These are phyloP conservation scores for Cacoxenus indagator DNA, from an alignment of 2,888 invertebrate species.

Conservation along the genomic window DNA sequence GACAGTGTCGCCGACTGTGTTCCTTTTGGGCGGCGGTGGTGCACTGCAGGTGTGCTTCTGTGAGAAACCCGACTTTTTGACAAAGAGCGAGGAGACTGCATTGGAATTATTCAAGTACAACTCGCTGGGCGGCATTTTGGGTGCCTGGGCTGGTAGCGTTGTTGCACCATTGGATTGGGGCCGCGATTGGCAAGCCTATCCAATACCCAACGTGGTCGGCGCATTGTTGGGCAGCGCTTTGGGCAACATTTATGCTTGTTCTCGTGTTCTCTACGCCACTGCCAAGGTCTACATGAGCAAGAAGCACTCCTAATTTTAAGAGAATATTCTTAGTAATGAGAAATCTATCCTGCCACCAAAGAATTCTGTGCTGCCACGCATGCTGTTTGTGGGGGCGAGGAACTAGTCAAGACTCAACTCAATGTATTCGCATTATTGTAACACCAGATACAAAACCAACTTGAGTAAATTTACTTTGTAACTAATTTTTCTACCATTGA, in stretches of 20 bases:
- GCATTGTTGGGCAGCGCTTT: constrained; percentile 74
- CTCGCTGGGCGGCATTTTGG: constrained; percentile 73
- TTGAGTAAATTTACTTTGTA: constrained; percentile 49
- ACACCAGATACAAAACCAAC: background rate
- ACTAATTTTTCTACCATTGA: no score
- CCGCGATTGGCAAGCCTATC: constrained; percentile 84
- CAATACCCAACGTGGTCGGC: constrained; percentile 77
- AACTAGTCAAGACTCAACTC: constrained; percentile 52
- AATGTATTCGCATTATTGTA: constrained; percentile 36
- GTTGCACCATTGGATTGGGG: constrained; percentile 91
- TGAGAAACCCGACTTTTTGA: constrained; percentile 67
- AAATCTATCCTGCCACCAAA: constrained; percentile 48
- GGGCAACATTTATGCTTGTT: constrained; percentile 71
- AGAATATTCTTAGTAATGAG: background rate
- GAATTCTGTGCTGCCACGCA: constrained; percentile 51
- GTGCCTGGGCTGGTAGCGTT: constrained; percentile 84
- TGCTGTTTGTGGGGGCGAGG: constrained; percentile 30
- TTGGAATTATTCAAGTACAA: constrained; percentile 68
- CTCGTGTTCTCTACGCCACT: constrained; percentile 65
- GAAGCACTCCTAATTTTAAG: constrained; percentile 53
- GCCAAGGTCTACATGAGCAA: constrained; percentile 66
- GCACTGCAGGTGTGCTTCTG: constrained; percentile 69
- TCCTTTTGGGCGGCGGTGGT: constrained; percentile 68
- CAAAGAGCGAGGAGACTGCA: constrained; percentile 67
- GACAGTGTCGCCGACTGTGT: constrained; percentile 69